Conservation (phyloP, 2,888 invertebrate species). For the Dasypolia templi region DNA sequence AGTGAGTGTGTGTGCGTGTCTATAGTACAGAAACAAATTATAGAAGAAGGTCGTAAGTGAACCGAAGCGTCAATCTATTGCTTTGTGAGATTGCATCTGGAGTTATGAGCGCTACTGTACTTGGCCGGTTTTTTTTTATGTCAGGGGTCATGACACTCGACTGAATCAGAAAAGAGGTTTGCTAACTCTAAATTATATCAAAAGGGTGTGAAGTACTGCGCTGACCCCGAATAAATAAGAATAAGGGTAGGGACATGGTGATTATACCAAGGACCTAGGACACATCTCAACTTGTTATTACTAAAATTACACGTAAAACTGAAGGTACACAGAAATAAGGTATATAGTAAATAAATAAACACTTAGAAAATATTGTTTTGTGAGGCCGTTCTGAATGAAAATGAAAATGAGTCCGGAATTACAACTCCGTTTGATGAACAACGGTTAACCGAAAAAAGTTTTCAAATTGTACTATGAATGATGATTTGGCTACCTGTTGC, state of each 20-base stretch:
- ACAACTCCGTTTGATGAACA: neutral
- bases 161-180: neutral
- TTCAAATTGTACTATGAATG: conserved; percentile 28
- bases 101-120: too few relatives aligned
- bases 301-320: neutral
- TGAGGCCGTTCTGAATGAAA: neutral
- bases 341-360: neutral
- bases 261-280: neutral
- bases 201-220: neutral
- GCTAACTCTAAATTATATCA: conserved; percentile 5
- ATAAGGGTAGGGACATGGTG: neutral
- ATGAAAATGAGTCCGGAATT: too few relatives aligned
- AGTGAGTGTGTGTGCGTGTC: too few relatives aligned
- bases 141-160: neutral
- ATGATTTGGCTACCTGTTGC: conserved; percentile 47
- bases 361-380: neutral
- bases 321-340: neutral
- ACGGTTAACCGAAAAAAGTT: neutral
- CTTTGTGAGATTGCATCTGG: too few relatives aligned
- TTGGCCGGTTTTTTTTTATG: neutral
- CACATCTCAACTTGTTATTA: neutral
- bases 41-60: too few relatives aligned
- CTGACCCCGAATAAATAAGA: conserved; percentile 9
- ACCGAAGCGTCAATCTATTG: too few relatives aligned
- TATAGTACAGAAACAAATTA: too few relatives aligned